A percentile compares a stretch with the other conserved stretches of the same genome.
These are phyloP conservation scores for Napeogenes inachia DNA, from an alignment of 2,888 invertebrate species.

Conservation along the genomic window DNA sequence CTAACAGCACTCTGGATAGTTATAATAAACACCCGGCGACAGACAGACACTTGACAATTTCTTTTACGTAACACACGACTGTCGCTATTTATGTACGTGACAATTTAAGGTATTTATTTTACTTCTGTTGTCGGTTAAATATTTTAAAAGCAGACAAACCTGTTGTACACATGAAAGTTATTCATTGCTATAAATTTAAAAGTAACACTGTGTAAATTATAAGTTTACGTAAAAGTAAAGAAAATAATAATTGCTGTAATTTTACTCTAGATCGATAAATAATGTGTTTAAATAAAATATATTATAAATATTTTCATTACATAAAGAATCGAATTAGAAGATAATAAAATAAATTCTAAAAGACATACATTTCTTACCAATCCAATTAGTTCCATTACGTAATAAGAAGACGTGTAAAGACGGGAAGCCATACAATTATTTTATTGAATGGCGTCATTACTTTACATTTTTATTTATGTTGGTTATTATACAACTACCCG, in stretches of 20 bases:
- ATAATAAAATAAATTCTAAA: too few relatives aligned
- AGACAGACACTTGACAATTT: too few relatives aligned
- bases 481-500: conserved; percentile 1
- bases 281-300: too few relatives aligned
- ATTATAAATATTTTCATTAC: too few relatives aligned
- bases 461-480: conserved; percentile 1
- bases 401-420: conserved; percentile 1
- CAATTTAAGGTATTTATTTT: not conserved
- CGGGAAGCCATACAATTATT: conserved; percentile 1
- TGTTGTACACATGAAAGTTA: not conserved
- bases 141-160: not conserved
- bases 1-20: too few relatives aligned
- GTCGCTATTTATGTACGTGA: too few relatives aligned
- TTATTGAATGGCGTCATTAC: conserved; percentile 3
- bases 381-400: not conserved
- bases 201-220: not conserved
- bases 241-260: not conserved
- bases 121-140: not conserved
- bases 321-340: too few relatives aligned
- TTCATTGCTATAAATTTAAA: conserved; percentile 2
- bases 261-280: too few relatives aligned
- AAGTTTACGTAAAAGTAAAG: not conserved
- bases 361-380: not conserved
- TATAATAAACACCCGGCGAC: too few relatives aligned
- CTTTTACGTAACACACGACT: too few relatives aligned